Percentiles rank a stretch among this genome's conserved stretches.
Evolutionary conservation across 2,888 invertebrate species (phyloP).

Genomic region (Temnothorax ravouxi): DNA sequence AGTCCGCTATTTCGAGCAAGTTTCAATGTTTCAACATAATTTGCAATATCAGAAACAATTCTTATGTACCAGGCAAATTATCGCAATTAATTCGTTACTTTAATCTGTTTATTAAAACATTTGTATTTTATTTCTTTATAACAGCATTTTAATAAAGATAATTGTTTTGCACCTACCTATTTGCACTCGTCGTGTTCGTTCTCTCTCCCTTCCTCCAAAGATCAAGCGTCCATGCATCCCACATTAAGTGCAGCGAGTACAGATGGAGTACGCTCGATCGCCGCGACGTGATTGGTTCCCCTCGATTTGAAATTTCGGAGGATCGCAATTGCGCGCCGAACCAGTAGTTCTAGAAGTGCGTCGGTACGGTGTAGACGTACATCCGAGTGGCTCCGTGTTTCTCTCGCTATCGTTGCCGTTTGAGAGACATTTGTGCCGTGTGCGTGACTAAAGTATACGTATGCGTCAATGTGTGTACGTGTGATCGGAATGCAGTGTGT

Average conservation of each 20-base stretch:
- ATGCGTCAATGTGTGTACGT: neutral
- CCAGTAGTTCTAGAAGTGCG: neutral
- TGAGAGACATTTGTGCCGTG: neutral
- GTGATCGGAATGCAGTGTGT: neutral
- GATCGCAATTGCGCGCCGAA: neutral
- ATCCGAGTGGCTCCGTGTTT: neutral
- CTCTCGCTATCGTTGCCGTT: neutral
- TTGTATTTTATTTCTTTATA: neutral
- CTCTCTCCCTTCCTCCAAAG: neutral
- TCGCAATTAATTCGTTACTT: neutral
- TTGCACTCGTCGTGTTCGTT: neutral
- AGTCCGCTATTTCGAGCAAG: neutral
- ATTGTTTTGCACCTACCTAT: neutral
- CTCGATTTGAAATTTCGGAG: neutral
- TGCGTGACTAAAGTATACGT: neutral
- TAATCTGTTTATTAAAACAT: neutral
- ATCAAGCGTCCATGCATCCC: neutral
- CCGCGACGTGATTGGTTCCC: slow-evolving; percentile 9
- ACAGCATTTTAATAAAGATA: neutral
- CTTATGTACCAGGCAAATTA: neutral
- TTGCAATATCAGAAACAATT: neutral
- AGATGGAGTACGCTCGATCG: neutral
- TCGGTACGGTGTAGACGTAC: too few relatives aligned
- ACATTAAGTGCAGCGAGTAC: neutral
- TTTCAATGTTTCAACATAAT: neutral